Conservation (phyloP, 2,113 vertebrate genomes). For the Mastomys coucha region DNA sequence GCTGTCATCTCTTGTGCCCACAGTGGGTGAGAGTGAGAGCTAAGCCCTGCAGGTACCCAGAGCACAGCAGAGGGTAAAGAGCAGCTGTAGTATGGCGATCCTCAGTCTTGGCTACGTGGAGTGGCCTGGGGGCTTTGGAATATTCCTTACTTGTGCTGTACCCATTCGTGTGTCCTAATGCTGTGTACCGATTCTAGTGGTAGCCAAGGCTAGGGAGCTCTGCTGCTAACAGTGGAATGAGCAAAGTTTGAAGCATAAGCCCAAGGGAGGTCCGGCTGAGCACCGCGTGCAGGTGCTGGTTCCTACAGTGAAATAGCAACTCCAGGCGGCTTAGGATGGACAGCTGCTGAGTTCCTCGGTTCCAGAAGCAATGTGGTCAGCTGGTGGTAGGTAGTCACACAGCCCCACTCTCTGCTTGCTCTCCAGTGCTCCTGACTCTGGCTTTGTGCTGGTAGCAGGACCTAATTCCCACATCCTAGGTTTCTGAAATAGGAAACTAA, state of each 20-base stretch:
- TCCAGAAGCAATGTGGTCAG: not conserved
- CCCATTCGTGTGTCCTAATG: not conserved
- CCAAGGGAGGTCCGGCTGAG: not conserved
- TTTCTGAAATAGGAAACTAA: slow-evolving; percentile 34
- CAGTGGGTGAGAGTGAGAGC: slow-evolving; percentile 1
- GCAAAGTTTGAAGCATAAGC: not conserved
- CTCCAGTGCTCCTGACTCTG: not conserved
- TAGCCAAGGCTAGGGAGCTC: slow-evolving; percentile 7
- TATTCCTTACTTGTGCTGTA: not conserved
- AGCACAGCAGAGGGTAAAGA: slow-evolving; percentile 21
- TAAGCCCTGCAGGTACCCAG: not conserved
- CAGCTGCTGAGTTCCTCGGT: not conserved
- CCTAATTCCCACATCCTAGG: not conserved
- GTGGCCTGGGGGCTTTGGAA: slow-evolving; percentile 24
- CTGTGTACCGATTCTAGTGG: not conserved
- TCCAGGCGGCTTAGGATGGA: not conserved
- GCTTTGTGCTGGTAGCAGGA: not conserved
- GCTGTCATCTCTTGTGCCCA: slow-evolving; percentile 47
- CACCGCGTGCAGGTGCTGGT: not conserved
- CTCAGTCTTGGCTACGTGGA: not conserved
- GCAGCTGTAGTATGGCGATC: not conserved
- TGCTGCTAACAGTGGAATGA: not conserved
- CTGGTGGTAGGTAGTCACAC: not conserved
- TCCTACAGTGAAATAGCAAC: slow-evolving; percentile 16
- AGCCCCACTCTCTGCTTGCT: not conserved